Base-by-base conservation (phyloP, 2,113 vertebrate species). In the Silurus glanis region DNA sequence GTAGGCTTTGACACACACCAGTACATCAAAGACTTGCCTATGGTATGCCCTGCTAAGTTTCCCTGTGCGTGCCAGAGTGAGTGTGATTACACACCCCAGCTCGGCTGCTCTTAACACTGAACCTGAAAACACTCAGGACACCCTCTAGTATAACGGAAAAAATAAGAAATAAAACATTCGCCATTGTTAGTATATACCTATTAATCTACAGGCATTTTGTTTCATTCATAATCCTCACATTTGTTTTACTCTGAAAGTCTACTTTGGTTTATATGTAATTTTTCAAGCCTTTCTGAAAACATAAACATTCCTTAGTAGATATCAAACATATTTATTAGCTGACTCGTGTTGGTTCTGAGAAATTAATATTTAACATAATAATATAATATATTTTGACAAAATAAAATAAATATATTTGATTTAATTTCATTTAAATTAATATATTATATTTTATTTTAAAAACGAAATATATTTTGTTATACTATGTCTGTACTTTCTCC, bases 21-120 rank as follows among this genome's bases (percentile, higher is more conserved):
- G 47, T 83, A 91, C 90, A 92, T 90, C 90, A 93, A 93, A 93
- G 92, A 88, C 58, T 59, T 67, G 76, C 21, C 82, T 86, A 88
- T 83, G 88, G 86, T 81, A 72, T 66, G 87, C 87, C 83, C 79
- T 89, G 66, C 56, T 80, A 87, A 80, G 83, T 82, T 74, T 53
- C 51, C 23, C 81, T 83, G 19, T 83, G 80, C 45, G 72, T 84
- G 85, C 85, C 82, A 87, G 49, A 78, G 80, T 59, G 51, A 83
- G 64, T 86, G 85, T 82, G 83, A 82, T 87, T 82, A 89, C 64
- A 69, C 72, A 85, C 82, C 55, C 58, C 28, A 37, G 61, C 86
- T 83, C 61, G 13, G 67, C 75, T 49, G 21, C 85, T 75, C 69
- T 82, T 81, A 74, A 82, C 79, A 62, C 85, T 56, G 51, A 37